Percentiles rank a stretch among this genome's conserved stretches.
Evolutionary conservation across 2,797 vertebrate species (phyloP).

Genomic region (Odontamblyopus lacepedii): DNA sequence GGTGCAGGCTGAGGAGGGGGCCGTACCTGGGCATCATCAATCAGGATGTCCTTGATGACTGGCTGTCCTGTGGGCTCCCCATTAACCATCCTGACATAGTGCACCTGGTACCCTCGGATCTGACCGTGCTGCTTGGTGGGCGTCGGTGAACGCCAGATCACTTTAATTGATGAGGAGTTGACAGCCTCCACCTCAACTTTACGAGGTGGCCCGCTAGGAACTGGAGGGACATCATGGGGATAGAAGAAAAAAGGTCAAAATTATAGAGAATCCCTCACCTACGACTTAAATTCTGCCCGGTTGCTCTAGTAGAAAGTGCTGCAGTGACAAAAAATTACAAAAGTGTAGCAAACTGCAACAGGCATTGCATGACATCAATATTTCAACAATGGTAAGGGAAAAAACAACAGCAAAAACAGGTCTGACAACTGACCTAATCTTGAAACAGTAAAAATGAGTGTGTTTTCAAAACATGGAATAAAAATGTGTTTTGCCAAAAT

Average conservation of each 20-base stretch:
- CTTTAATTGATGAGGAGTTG: slow-evolving; percentile 99
- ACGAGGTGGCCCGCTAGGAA: slow-evolving; percentile 99
- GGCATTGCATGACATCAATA: slow-evolving; percentile 83
- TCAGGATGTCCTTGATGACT: slow-evolving; percentile 97
- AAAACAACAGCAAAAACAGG: slow-evolving; percentile 88
- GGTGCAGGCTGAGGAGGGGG: slow-evolving; percentile 42
- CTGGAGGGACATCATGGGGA: slow-evolving; percentile 98
- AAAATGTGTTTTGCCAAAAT: slow-evolving; percentile 94
- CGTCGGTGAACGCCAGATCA: slow-evolving; percentile 97
- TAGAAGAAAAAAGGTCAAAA: slow-evolving; percentile 89
- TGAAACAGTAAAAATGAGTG: slow-evolving; percentile 96
- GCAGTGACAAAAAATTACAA: slow-evolving; percentile 73
- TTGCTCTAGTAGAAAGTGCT: slow-evolving; percentile 73
- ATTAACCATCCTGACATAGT: slow-evolving; percentile 98
- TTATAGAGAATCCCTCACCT: slow-evolving; percentile 81
- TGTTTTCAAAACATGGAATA: slow-evolving; percentile 96
- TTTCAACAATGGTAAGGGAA: slow-evolving; percentile 87
- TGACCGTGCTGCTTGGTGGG: slow-evolving; percentile 98
- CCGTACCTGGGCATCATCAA: slow-evolving; percentile 96
- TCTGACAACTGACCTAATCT: slow-evolving; percentile 87
- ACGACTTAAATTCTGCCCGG: slow-evolving; percentile 68
- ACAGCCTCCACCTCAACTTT: slow-evolving; percentile 99
- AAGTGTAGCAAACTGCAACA: slow-evolving; percentile 83
- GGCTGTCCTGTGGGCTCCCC: slow-evolving; percentile 96
- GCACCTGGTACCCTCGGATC: slow-evolving; percentile 99